These are phyloP conservation scores for Brachionus calyciflorus DNA, from an alignment of 1,140 invertebrate genomes.

Conservation along the genomic window DNA sequence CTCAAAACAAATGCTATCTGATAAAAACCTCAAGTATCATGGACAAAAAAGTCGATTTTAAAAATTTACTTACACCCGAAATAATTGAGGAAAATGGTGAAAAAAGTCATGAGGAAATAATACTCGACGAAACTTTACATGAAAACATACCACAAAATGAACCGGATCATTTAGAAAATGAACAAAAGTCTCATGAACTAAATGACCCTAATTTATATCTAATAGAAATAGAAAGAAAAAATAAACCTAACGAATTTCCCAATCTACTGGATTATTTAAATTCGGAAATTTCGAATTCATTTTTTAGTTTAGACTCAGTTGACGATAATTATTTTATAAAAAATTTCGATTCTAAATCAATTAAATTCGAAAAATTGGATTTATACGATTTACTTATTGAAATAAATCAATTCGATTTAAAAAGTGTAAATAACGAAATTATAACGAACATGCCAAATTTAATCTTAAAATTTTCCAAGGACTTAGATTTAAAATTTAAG, in stretches of 20 bases:
- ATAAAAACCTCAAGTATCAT: constrained; percentile 51
- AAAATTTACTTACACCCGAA: neutral
- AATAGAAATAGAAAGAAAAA: too few species aligned
- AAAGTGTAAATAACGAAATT: neutral
- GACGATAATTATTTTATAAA: neutral
- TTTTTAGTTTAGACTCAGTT: neutral
- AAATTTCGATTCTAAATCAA: neutral
- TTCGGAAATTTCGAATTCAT: too few species aligned
- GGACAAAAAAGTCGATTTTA: constrained; percentile 36
- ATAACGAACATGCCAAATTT: neutral
- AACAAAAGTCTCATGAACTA: too few species aligned
- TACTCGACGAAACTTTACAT: too few species aligned
- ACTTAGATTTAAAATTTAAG: neutral
- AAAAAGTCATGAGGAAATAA: neutral
- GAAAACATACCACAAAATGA: too few species aligned
- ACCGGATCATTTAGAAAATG: too few species aligned
- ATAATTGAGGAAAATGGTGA: neutral
- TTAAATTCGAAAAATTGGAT: neutral
- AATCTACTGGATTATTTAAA: too few species aligned
- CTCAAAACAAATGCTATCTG: constrained; percentile 50
- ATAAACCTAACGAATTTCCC: neutral
- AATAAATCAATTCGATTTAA: neutral
- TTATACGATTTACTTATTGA: neutral
- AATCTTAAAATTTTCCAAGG: neutral
- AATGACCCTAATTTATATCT: too few species aligned